phyloP scores from a whole-genome alignment of 2,113 vertebrate species.

The Plecotus auritus region DNA sequence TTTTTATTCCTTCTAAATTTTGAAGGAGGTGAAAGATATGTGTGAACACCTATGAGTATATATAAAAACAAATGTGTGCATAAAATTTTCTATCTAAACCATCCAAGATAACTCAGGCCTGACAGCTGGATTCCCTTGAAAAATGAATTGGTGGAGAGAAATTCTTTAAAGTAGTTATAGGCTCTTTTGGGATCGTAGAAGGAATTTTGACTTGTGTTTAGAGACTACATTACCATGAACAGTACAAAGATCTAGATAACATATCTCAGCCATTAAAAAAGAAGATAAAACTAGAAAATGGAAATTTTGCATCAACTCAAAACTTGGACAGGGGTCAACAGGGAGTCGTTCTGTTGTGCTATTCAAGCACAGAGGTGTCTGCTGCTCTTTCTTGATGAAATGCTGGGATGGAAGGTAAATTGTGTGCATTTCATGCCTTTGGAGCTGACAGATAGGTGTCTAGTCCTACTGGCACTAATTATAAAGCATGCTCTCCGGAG shows the following conservation, averaged over 20 bases:
- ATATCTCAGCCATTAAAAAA: constrained; percentile 64
- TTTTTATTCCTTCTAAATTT: constrained; percentile 73
- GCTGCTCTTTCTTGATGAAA: constrained; percentile 39
- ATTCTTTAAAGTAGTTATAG: constrained; percentile 74
- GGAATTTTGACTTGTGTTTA: constrained; percentile 75
- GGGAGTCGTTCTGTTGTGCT: constrained; percentile 42
- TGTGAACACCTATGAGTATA: constrained; percentile 68
- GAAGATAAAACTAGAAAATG: constrained; percentile 65
- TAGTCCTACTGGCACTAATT: background rate
- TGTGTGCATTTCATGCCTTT: background rate
- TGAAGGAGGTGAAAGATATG: constrained; percentile 69
- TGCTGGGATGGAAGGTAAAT: background rate
- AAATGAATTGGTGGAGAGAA: constrained; percentile 64
- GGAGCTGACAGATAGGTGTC: constrained; percentile 12
- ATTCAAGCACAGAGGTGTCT: constrained; percentile 27
- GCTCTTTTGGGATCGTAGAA: constrained; percentile 75
- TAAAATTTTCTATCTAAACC: constrained; percentile 69
- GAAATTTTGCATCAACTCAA: constrained; percentile 68
- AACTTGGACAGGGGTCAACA: constrained; percentile 58
- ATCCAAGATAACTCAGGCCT: constrained; percentile 69
- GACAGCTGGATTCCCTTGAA: constrained; percentile 74
- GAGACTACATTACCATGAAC: constrained; percentile 70
- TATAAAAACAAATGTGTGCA: constrained; percentile 77
- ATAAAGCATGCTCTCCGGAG: background rate
- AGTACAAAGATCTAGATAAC: constrained; percentile 70